phyloP scores from a whole-genome alignment of 1,140 invertebrate species.

The Drosophila lacertosa region DNA sequence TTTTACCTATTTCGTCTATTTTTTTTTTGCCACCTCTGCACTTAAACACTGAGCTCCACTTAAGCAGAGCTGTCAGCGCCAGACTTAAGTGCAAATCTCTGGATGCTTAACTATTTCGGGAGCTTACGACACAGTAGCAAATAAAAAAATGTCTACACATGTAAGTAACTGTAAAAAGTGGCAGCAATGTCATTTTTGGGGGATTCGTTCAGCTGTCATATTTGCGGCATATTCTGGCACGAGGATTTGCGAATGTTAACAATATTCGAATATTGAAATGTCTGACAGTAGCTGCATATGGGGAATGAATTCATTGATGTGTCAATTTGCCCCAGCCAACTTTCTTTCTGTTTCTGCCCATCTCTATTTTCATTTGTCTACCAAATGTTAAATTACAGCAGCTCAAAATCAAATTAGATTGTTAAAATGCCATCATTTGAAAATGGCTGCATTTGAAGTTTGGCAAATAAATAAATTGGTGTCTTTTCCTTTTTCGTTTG shows the following conservation, averaged over 20 bases:
- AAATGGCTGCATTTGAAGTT: constrained; percentile 62
- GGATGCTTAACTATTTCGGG: constrained; percentile 30
- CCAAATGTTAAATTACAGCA: constrained; percentile 5
- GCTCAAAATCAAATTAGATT: constrained; percentile 27
- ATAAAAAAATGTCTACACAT: not conserved
- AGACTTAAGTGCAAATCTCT: constrained; percentile 24
- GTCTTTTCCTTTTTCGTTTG: constrained; percentile 17
- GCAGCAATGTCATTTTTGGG: constrained; percentile 50
- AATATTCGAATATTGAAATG: constrained; percentile 13
- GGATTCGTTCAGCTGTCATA: constrained; percentile 66
- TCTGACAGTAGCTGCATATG: constrained; percentile 28
- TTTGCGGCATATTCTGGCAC: constrained; percentile 48
- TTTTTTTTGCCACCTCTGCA: not conserved
- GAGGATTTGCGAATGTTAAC: constrained; percentile 48
- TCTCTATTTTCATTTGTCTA: too few species aligned
- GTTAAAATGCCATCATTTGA: constrained; percentile 19
- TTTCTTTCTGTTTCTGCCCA: not conserved
- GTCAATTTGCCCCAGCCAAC: too few species aligned
- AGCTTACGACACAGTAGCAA: constrained; percentile 8
- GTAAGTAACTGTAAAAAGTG: constrained; percentile 44
- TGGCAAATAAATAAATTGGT: constrained; percentile 55
- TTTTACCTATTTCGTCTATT: not conserved
- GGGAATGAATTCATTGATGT: constrained; percentile 2
- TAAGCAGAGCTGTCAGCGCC: constrained; percentile 31
- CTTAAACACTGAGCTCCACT: constrained; percentile 1